Percentiles rank a stretch among this genome's conserved stretches.
phyloP scores from a whole-genome alignment of 2,888 invertebrate genomes.

The Formica aserva region DNA sequence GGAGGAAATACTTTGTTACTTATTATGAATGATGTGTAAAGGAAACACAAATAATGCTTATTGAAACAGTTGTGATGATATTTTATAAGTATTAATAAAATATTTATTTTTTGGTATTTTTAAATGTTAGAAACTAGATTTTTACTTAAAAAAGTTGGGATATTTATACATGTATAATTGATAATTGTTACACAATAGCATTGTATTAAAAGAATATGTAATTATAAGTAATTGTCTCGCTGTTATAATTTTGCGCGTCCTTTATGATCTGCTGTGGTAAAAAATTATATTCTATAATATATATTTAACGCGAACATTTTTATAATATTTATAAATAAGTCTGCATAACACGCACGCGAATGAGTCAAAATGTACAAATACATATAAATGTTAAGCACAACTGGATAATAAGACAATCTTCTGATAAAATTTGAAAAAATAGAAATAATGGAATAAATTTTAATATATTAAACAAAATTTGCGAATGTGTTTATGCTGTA shows the following conservation, averaged over 20 bases:
- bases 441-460: conserved; percentile 1
- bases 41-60: conserved; percentile 4
- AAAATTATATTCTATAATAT: conserved; percentile 10
- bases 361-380: conserved; percentile 13
- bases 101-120: conserved; percentile 31
- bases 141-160: background rate
- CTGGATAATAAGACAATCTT: background rate
- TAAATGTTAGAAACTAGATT: background rate
- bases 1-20: background rate
- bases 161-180: conserved; percentile 3
- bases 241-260: background rate
- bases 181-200: background rate
- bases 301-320: conserved; percentile 4
- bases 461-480: background rate
- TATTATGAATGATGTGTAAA: background rate
- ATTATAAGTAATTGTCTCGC: background rate
- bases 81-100: conserved; percentile 33
- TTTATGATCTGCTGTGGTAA: background rate
- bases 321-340: conserved; percentile 16
- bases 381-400: conserved; percentile 18
- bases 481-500: background rate
- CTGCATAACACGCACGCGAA: background rate
- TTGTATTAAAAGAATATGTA: background rate
- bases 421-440: background rate
- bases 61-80: conserved; percentile 1